A percentile compares a stretch with the other conserved stretches of the same genome.
Evolutionary conservation across 2,888 invertebrate genomes (phyloP).

Genomic region (Athetis lepigone): DNA sequence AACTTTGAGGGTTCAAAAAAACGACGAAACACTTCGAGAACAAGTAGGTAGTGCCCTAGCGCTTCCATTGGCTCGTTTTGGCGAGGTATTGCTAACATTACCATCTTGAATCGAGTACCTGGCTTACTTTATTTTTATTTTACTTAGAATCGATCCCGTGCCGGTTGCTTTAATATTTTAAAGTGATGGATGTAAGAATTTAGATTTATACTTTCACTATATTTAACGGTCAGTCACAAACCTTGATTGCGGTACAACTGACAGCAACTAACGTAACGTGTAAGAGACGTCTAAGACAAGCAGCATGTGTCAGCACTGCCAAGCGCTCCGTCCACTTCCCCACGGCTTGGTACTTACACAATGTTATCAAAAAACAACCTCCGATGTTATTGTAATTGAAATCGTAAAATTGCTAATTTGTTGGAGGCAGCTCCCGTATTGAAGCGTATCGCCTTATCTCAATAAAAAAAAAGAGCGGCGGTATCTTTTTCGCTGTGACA

Average conservation of each 20-base stretch:
- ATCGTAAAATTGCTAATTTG: conserved; percentile 27
- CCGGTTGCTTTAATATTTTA: conserved; percentile 32
- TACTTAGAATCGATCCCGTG: conserved; percentile 4
- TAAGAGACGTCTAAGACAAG: no score
- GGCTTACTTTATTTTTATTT: conserved; percentile 31
- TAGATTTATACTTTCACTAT: no score
- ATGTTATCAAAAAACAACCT: conserved; percentile 20
- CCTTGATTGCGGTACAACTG: no score
- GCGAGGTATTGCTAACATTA: neutral
- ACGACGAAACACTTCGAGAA: no score
- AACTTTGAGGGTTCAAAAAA: no score
- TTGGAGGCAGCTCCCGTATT: conserved; percentile 6
- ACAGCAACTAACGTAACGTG: no score
- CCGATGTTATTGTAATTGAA: conserved; percentile 25
- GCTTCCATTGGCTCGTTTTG: no score
- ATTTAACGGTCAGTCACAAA: no score
- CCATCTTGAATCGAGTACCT: no score
- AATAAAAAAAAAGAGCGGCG: conserved; percentile 15
- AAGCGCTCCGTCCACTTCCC: no score
- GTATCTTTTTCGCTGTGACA: conserved; percentile 7
- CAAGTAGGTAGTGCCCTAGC: no score
- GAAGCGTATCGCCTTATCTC: conserved; percentile 15
- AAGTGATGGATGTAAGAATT: conserved; percentile 53
- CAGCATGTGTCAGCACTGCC: no score
- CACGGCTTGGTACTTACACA: neutral